Base-by-base conservation (phyloP, 2,888 invertebrate species). In the Lasioglossum villosulum region DNA sequence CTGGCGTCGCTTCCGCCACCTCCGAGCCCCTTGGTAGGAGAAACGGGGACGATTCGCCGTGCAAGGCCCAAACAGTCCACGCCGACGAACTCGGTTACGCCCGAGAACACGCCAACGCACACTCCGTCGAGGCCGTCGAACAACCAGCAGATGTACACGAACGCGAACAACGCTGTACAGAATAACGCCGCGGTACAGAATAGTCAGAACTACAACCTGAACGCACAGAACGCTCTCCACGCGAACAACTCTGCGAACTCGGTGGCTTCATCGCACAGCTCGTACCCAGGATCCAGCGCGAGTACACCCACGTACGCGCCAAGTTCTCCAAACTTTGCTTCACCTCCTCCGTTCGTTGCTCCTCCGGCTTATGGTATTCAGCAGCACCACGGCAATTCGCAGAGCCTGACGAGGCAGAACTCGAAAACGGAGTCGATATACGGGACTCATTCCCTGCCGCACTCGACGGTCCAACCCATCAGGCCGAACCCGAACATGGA, bases 1-100 rank as follows among this genome's bases (percentile, higher is more conserved):
- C 93, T 97, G 83, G 96, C 96, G 91, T 97, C 97, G 70, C 95
- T 98, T 63, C 98, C 98, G 12, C 98, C 97, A 14, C 97, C 97
- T 1, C 98, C 98, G 2, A 96, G 96, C 23, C 96, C 96, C 90
- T 96, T 96, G 88, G 94, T 94, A 37, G 95, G 96, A 8, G 95
- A 95, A 82, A 95, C 95, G 4, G 95, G 95, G 45, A 96, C 96
- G 14, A 95, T 96, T 71, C 94, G 95, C 75, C 95, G 96, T 30
- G 94, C 95, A 66, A 94, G 95, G 78, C 95, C 95, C 59, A 95
- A 95, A 63, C 93, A 94, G 27, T 71, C 88, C 4, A 88, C 88
- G 6, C 52, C 96, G 1, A 95, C 95, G 37, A 96, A 95, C 84
- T 94, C 95, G 10, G 86, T 95, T 79, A 96, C 96, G 76, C 93